Evolutionary conservation across 2,888 invertebrate species (phyloP), one percentile per base, ranked within the genome.

Genomic region (Xiphydria camelus): DNA sequence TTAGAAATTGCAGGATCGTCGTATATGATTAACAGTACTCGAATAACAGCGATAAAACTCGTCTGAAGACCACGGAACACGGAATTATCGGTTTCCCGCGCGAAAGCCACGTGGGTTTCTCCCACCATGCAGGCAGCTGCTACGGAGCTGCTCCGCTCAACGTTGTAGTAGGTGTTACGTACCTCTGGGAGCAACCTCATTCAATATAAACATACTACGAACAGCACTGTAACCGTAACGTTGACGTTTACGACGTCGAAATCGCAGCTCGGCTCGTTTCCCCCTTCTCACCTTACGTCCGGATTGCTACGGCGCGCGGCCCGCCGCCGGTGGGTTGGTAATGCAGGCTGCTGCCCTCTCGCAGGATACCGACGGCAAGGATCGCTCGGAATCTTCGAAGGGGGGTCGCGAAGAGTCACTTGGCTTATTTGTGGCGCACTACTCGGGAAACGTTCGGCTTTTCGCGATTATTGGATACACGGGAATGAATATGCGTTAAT

Each of bases 181-280:
- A 75, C 73, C 73, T 75, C 69, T 63, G 75, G 75, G 74, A 75
- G 72, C 70, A 73, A 73, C 68, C 73, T 68, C 67, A 70, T 75
- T 72, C 72, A 70, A 73, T 74, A 75, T 75, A 75, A 74, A 72
- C 70, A 65, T 71, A 68, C 70, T 60, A 69, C 64, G 68, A 75
- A 73, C 70, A 73, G 73, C 73, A 67, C 71, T 71, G 74, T 74
- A 75, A 75, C 72, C 75, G 73, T 74, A 75, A 75, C 73, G 71
- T 68, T 75, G 75, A 75, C 75, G 74, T 75, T 75, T 75, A 75
- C 75, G 75, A 75, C 70, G 67, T 70, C 72, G 73, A 74, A 75
- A 75, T 75, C 74, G 75, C 71, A 66, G 75, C 72, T 72, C 58
- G 64, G 69, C 69, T 73, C 73, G 74, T 75, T 74, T 74, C 66